A percentile compares a stretch with the other conserved stretches of the same genome.
These are phyloP conservation scores for Drosophila serrata DNA, from an alignment of 1,140 invertebrate species.

Conservation along the genomic window DNA sequence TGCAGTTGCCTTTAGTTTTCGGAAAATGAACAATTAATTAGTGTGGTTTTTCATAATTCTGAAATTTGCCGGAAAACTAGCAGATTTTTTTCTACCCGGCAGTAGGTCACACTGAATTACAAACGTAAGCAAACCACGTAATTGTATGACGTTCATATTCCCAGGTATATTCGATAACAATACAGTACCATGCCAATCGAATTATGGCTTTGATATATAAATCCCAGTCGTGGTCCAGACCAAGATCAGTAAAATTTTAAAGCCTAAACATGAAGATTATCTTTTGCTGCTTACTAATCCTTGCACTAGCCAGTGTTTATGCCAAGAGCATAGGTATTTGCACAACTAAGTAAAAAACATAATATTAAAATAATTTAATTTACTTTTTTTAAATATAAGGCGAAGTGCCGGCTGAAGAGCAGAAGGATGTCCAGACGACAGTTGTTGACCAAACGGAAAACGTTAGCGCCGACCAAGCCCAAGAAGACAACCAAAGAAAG, in stretches of 20 bases:
- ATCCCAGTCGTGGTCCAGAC: not conserved
- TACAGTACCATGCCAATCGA: not conserved
- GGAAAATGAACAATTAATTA: constrained; percentile 3
- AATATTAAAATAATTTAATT: not conserved
- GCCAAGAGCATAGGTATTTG: constrained; percentile 8
- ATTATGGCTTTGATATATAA: not conserved
- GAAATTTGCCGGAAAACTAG: not conserved
- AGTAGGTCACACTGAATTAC: not conserved
- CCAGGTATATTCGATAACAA: no score
- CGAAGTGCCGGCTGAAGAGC: not conserved
- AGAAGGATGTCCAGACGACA: not conserved
- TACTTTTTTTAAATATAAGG: not conserved
- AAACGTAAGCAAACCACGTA: not conserved
- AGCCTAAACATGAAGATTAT: not conserved
- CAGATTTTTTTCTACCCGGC: not conserved
- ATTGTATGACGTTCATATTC: no score
- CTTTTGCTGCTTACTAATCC: not conserved
- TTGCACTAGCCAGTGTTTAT: not conserved
- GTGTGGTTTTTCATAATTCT: not conserved
- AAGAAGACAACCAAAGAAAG: not conserved
- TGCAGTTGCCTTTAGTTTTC: constrained; percentile 6
- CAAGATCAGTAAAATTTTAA: not conserved
- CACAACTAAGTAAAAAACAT: not conserved
- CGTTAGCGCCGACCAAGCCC: not conserved
- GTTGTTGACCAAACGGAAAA: not conserved